Conservation (phyloP, 2,888 invertebrate species). For the Tipula unca region DNA sequence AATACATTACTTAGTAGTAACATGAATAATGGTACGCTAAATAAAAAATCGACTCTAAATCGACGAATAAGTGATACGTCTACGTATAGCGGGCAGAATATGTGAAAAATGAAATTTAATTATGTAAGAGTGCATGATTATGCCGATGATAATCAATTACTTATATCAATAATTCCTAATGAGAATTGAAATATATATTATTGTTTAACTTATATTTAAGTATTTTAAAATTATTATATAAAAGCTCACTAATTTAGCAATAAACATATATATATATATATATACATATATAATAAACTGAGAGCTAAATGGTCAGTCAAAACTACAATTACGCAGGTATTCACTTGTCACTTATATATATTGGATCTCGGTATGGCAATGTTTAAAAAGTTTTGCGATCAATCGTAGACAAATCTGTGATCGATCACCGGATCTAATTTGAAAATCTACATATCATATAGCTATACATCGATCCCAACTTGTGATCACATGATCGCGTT, state of each 20-base stretch:
- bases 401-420: too few species aligned
- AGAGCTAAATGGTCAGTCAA: background rate
- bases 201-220: background rate
- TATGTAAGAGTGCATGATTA: background rate
- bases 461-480: too few species aligned
- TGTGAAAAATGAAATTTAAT: slow-evolving; percentile 30
- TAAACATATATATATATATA: background rate
- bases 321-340: too few species aligned
- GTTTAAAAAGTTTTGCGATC: too few species aligned
- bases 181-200: background rate
- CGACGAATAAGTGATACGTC: slow-evolving; percentile 41
- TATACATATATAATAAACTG: background rate
- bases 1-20: slow-evolving; percentile 38
- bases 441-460: too few species aligned
- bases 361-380: too few species aligned
- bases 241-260: background rate
- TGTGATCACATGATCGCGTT: too few species aligned
- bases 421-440: too few species aligned
- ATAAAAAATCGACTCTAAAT: slow-evolving; percentile 38
- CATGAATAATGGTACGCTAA: slow-evolving; percentile 44
- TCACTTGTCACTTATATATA: too few species aligned
- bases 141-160: background rate
- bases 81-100: slow-evolving; percentile 35
- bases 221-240: background rate
- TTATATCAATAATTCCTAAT: slow-evolving; percentile 16